These are phyloP conservation scores for Apostichopus parvimensis DNA, from an alignment of 35 echinoderm and acorn worm species.

Conservation along the genomic window DNA sequence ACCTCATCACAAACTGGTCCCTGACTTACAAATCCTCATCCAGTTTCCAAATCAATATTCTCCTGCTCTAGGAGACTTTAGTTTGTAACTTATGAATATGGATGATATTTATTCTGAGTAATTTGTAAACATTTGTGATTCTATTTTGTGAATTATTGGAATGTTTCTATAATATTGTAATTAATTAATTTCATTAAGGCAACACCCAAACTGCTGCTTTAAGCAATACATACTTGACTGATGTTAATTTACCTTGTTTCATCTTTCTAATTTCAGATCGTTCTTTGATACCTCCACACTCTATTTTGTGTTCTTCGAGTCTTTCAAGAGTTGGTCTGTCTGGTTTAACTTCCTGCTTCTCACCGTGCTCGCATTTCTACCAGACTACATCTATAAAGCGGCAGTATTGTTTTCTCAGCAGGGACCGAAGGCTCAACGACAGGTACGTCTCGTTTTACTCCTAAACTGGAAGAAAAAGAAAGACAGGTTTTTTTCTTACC, in stretches of 20 bases:
- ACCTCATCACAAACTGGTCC: too few species aligned
- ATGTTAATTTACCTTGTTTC: not conserved
- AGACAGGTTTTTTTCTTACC: too few species aligned
- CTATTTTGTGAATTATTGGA: not conserved
- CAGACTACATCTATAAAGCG: constrained; percentile 89
- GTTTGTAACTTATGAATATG: too few species aligned
- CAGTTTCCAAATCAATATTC: too few species aligned
- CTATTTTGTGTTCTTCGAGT: constrained; percentile 82
- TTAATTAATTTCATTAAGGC: too few species aligned
- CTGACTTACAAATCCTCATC: too few species aligned
- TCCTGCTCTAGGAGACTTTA: too few species aligned
- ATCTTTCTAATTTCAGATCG: constrained; percentile 52
- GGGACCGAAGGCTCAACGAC: not conserved
- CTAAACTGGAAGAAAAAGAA: too few species aligned
- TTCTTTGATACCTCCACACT: constrained; percentile 62
- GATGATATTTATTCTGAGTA: too few species aligned
- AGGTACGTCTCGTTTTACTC: not conserved
- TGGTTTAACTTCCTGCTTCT: constrained; percentile 81
- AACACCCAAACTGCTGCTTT: too few species aligned
- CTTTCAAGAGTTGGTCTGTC: constrained; percentile 69
- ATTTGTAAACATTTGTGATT: too few species aligned
- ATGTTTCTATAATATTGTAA: not conserved
- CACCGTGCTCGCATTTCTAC: constrained; percentile 71
- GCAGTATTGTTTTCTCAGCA: constrained; percentile 49
- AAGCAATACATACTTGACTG: too few species aligned